Conservation (phyloP, 2,113 vertebrate species). For the Xenopus tropicalis region DNA sequence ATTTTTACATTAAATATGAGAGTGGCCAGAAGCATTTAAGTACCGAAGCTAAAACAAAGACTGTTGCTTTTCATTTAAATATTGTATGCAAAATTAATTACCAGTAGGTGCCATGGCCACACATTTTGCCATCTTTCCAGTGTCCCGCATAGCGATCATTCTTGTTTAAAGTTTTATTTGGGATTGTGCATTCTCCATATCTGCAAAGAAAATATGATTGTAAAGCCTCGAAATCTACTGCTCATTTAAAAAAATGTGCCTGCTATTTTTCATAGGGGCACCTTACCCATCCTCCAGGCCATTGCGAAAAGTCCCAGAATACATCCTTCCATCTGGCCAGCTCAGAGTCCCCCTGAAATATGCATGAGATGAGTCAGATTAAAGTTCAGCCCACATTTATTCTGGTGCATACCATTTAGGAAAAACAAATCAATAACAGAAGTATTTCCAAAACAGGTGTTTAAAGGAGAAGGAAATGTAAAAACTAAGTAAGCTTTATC, state of each 20-base stretch:
- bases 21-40: too few species aligned
- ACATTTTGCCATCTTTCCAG: constrained; percentile 96
- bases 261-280: neutral
- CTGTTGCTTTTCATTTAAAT: too few species aligned
- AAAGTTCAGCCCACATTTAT: too few species aligned
- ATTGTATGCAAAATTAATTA: constrained; percentile 47
- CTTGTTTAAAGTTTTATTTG: constrained; percentile 81
- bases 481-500: too few species aligned
- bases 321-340: constrained; percentile 88
- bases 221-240: neutral
- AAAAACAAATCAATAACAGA: too few species aligned
- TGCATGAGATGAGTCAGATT: neutral
- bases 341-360: constrained; percentile 82
- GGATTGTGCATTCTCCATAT: constrained; percentile 81
- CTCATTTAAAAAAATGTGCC: neutral
- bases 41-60: too few species aligned
- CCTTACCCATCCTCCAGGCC: constrained; percentile 92
- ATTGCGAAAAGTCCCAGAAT: constrained; percentile 87
- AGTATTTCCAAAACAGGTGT: too few species aligned
- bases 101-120: constrained; percentile 87
- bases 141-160: constrained; percentile 85
- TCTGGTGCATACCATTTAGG: too few species aligned
- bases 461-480: too few species aligned
- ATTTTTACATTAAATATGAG: too few species aligned
- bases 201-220: constrained; percentile 55